Evolutionary conservation across 2,797 vertebrate genomes (phyloP), one percentile per base, ranked within the genome.

Genomic region (Manis javanica): DNA sequence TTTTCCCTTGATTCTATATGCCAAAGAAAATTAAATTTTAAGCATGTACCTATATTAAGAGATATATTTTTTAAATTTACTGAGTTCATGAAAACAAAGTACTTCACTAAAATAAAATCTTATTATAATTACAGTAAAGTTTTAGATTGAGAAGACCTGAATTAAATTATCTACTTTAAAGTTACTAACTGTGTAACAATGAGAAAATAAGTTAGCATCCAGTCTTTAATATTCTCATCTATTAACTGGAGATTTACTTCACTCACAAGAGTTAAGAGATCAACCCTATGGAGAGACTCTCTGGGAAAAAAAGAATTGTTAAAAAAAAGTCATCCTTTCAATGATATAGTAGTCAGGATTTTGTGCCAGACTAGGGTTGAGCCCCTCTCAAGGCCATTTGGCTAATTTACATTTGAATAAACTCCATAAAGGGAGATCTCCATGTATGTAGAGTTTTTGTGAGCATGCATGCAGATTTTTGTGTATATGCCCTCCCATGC

Each of bases 1-100:
- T 74, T 63, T 63, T 46, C 46, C 19, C 19, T 83, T 85, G 10
- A 72, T 71, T 94, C 11, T 64, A 39, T 51, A 14, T 46, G 39
- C 39, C 26, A 93, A 91, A 74, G 51, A 89, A 96, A 88, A 69
- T 13, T n/a, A 77, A 42, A 37, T 85, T 89, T 89, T 68, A 74
- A 66, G 89, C 2, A 71, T 1, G 2, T 55, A 87, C 4, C 23
- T 94, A 82, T 75, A 71, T 79, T 69, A 83, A 86, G 11, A 68
- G 12, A 24, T 51, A 90, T 21, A 87, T 74, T 94, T 64, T 78
- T 81, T 51, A 34, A 7, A 82, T 57, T 51, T 74, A 10, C 8
- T 81, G 51, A 91, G 12, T 84, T 72, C 86, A 26, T 39, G 16
- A 78, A 91, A 93, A 75, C n/a, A 78, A 53, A 61, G 63, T 4